phyloP scores from a whole-genome alignment of 2,888 invertebrate genomes.

The Polydrusus pterygomalis region DNA sequence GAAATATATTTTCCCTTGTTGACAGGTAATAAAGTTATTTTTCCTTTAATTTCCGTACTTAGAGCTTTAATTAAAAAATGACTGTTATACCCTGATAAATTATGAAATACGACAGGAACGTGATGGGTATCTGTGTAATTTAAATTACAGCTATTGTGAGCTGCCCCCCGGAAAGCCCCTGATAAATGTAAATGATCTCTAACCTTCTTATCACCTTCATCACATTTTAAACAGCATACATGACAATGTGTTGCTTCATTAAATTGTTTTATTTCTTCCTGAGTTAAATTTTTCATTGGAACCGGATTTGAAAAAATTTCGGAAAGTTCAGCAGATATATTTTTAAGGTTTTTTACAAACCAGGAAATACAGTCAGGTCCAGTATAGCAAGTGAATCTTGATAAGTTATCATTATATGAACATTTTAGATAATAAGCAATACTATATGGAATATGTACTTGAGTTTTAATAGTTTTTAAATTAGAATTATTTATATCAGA shows the following conservation, averaged over 20 bases:
- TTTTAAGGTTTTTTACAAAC: not conserved
- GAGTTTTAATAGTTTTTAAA: conserved; percentile 11
- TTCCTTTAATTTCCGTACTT: not conserved
- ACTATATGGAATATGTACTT: conserved; percentile 16
- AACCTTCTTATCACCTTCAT: not conserved
- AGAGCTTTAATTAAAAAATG: conserved; percentile 6
- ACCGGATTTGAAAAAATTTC: not conserved
- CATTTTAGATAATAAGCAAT: conserved; percentile 43
- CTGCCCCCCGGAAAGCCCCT: not conserved
- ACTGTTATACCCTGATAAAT: conserved; percentile 21
- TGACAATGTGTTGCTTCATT: not conserved
- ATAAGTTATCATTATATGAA: conserved; percentile 31
- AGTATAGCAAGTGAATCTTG: conserved; percentile 14
- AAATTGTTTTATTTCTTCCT: not conserved
- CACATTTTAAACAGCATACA: not conserved
- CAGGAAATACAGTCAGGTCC: conserved; percentile 28
- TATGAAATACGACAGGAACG: conserved; percentile 9
- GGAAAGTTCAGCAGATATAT: not conserved
- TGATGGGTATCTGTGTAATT: too few relatives aligned
- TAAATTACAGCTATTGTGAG: too few relatives aligned
- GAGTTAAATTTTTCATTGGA: not conserved
- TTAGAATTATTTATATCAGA: not conserved
- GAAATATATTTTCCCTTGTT: conserved; percentile 54
- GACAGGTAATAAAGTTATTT: not conserved
- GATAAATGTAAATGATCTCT: not conserved